Conservation (phyloP, 2,797 vertebrate species). For the Myotis pilosus region DNA sequence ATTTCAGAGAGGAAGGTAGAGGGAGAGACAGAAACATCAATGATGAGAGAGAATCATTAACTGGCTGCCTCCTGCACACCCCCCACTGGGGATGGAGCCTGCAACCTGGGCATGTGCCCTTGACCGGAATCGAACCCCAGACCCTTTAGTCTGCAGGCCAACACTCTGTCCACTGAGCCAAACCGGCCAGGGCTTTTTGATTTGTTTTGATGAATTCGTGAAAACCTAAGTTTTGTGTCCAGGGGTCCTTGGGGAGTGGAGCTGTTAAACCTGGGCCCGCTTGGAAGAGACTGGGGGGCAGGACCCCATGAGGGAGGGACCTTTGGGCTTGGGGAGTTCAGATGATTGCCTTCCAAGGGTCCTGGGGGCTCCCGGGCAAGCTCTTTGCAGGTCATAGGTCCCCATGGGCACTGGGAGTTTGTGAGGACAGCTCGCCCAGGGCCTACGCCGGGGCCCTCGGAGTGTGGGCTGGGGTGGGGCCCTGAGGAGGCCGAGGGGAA, state of each 20-base stretch:
- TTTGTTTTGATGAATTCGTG: not conserved
- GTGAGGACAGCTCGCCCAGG: rapidly evolving
- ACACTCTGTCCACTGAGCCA: too few species aligned
- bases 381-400: not conserved
- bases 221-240: not conserved
- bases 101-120: too few species aligned
- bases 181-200: too few species aligned
- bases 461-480: not conserved
- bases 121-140: too few species aligned
- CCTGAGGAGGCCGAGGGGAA: not conserved
- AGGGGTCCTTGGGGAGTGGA: not conserved
- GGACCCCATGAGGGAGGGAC: rapidly evolving
- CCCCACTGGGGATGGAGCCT: too few species aligned
- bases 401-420: rapidly evolving
- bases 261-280: rapidly evolving
- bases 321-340: not conserved
- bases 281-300: rapidly evolving
- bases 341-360: not conserved
- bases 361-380: not conserved
- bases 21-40: too few species aligned
- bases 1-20: too few species aligned
- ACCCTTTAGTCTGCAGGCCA: too few species aligned
- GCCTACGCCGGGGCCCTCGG: not conserved
- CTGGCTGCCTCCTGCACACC: too few species aligned
- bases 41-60: too few species aligned